Evolutionary conservation across 2,797 vertebrate genomes (phyloP), one percentile per base, ranked within the genome.

Genomic region (Smutsia temminckii): DNA sequence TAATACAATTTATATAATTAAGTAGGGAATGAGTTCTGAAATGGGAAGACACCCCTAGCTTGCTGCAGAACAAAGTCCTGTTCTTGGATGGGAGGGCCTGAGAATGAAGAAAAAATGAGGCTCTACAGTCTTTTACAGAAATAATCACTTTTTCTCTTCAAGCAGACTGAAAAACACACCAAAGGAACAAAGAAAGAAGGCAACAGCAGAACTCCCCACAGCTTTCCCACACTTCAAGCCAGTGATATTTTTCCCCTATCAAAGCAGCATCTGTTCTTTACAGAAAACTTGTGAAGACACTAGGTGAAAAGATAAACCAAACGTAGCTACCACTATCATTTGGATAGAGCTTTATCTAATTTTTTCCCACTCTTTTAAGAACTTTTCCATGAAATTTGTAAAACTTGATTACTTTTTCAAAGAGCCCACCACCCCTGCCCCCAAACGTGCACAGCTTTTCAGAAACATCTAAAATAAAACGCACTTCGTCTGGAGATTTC

Each of bases 381-480:
- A 49, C 16, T 20, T 89, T 79, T 74, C 32, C 63, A n/a, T 34
- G 46, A 89, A 79, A 46, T 72, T 94, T 86, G 27, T 68, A 69
- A 81, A 85, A 94, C 14, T 63, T 57, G 64, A 18, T 86, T 66
- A 78, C 59, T 18, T 68, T 66, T 59, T 61, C 40, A 53, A 83
- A 93, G 78, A 83, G 7, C 29, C 34, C 40, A 46, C 11, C 11
- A 10, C 14, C 77, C 32, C 14, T 64, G 10, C 12, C 85, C n/a
- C 20, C 83, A 13, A 23, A 46, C 9, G 2, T 11, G 46, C 5
- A 51, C 1, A 83, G 86, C 32, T 81, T 89, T 90, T 49, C 23
- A 10, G 55, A 92, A 94, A 68, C 49, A 57, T 91, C 61, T 77
- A 66, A 79, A 78, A 79, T 59, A 72, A 89, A 87, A 77, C 61